phyloP scores from a whole-genome alignment of 2,888 invertebrate species.

The Aethes cnicana region DNA sequence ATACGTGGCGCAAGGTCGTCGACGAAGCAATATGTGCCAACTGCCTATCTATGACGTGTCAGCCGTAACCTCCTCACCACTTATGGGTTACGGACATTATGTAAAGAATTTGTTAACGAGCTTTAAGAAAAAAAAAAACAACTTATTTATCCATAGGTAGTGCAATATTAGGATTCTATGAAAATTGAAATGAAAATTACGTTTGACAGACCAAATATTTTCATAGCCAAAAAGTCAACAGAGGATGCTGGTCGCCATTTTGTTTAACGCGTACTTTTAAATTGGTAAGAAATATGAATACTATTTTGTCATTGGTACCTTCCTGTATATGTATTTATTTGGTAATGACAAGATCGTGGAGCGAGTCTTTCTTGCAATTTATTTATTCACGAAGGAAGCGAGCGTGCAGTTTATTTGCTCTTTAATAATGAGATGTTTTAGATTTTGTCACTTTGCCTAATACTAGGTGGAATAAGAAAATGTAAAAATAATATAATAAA shows the following conservation, averaged over 20 bases:
- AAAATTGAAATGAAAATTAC: slow-evolving; percentile 16
- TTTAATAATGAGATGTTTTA: slow-evolving; percentile 26
- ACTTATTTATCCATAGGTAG: slow-evolving; percentile 29
- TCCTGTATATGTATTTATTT: slow-evolving; percentile 31
- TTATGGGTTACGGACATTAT: slow-evolving; percentile 25
- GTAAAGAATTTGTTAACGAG: slow-evolving; percentile 41
- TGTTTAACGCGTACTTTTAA: slow-evolving; percentile 7
- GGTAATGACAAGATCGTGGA: slow-evolving; percentile 28
- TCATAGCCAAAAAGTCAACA: slow-evolving; percentile 23
- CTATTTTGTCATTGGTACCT: slow-evolving; percentile 28
- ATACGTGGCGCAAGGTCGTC: slow-evolving; percentile 33
- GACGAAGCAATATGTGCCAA: slow-evolving; percentile 43
- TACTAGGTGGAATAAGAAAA: slow-evolving; percentile 58
- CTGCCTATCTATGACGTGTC: slow-evolving; percentile 33
- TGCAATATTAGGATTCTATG: slow-evolving; percentile 28
- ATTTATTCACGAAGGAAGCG: slow-evolving; percentile 12
- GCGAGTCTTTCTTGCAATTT: slow-evolving; percentile 20
- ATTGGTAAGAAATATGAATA: background rate
- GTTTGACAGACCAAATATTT: slow-evolving; percentile 26
- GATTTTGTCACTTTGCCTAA: slow-evolving; percentile 76
- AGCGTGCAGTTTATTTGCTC: slow-evolving; percentile 23
- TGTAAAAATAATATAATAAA: slow-evolving; percentile 76
- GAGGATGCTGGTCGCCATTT: slow-evolving; percentile 19
- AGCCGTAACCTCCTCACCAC: slow-evolving; percentile 21
- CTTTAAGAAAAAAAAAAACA: slow-evolving; percentile 35